These are phyloP conservation scores for Hippocampus comes DNA, from an alignment of 2,113 vertebrate species.

Conservation along the genomic window DNA sequence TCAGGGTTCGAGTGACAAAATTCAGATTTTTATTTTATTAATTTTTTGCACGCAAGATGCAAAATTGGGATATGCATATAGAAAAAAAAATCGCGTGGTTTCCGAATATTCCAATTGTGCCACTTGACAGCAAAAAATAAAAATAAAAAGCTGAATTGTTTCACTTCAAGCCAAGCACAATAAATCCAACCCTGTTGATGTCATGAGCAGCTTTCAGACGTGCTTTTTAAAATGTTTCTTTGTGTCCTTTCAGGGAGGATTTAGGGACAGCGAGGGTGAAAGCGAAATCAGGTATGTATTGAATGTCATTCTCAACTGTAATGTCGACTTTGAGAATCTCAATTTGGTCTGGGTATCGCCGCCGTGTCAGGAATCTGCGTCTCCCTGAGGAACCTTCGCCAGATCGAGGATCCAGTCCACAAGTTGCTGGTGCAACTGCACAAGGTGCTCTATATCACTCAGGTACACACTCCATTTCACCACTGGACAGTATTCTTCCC, in stretches of 20 bases:
- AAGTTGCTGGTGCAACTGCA: conserved; percentile 85
- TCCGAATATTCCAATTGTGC: no score
- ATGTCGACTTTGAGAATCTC: neutral
- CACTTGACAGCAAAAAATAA: no score
- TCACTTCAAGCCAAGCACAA: no score
- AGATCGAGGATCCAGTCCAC: conserved; percentile 88
- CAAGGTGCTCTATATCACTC: conserved; percentile 87
- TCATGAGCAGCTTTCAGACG: no score
- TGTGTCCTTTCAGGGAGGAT: conserved; percentile 44
- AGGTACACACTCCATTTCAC: conserved; percentile 60
- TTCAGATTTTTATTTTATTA: neutral
- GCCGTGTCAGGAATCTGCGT: conserved; percentile 80
- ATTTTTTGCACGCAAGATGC: no score
- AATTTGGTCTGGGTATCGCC: conserved; percentile 28
- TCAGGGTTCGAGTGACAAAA: neutral
- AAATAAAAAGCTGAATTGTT: no score
- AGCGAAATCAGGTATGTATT: conserved; percentile 73
- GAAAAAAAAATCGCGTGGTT: no score
- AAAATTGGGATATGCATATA: no score
- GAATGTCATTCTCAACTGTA: neutral
- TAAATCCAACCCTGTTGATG: no score
- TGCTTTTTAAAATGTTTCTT: neutral
- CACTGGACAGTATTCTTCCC: neutral
- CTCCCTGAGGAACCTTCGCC: conserved; percentile 83
- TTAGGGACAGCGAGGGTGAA: conserved; percentile 66